These are phyloP conservation scores for Xerus inauris DNA, from an alignment of 2,113 vertebrate species.

Conservation along the genomic window DNA sequence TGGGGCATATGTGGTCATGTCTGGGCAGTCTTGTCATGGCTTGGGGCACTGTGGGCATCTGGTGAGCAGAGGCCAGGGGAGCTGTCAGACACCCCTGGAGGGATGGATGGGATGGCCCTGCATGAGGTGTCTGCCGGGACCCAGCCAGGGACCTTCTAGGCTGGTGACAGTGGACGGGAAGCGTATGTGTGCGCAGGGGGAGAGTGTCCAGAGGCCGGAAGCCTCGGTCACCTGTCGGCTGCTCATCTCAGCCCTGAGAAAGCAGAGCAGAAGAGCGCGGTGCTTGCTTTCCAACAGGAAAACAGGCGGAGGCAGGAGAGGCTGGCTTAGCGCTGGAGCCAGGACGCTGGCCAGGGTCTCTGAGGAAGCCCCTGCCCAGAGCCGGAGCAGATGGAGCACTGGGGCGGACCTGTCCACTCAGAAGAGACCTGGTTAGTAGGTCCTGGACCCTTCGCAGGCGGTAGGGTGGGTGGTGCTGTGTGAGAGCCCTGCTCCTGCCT, in stretches of 20 bases:
- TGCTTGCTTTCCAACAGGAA: background rate
- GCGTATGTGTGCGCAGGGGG: no score
- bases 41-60: accelerated
- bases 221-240: no score
- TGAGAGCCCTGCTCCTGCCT: accelerated
- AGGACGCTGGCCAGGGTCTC: no score
- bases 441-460: background rate
- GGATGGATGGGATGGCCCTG: accelerated
- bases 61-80: no score
- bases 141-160: accelerated
- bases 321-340: background rate
- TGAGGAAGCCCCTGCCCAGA: background rate
- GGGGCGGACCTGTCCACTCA: accelerated
- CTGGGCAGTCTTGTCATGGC: background rate
- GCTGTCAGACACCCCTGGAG: accelerated
- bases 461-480: accelerated
- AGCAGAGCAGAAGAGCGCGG: background rate
- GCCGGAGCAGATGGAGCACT: accelerated
- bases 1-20: accelerated
- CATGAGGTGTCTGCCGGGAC: accelerated
- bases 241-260: background rate
- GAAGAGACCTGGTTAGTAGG: accelerated
- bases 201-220: no score
- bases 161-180: accelerated
- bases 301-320: accelerated